Evolutionary conservation across 1,140 invertebrate genomes (phyloP).

Genomic region (Euura saliciscinereae): DNA sequence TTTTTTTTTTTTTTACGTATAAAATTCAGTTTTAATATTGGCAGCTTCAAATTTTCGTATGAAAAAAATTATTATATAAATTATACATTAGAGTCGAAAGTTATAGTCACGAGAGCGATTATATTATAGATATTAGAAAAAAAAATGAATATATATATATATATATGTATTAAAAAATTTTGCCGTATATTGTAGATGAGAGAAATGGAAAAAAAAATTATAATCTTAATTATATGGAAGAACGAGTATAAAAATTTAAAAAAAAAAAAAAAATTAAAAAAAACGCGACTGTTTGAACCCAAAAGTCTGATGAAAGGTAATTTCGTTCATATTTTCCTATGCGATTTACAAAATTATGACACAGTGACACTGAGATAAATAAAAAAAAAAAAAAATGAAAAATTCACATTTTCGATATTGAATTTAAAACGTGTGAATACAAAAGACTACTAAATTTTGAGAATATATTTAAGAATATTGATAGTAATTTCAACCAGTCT

Average conservation of each 20-base stretch:
- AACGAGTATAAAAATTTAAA: slow-evolving; percentile 11
- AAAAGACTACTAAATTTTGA: not conserved
- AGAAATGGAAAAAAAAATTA: not conserved
- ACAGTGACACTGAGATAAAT: not conserved
- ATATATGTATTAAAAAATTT: too few relatives aligned
- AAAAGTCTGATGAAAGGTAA: slow-evolving; percentile 31
- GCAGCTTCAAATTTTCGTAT: too few relatives aligned
- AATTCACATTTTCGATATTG: not conserved
- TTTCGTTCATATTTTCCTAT: slow-evolving; percentile 36
- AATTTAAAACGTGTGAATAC: not conserved
- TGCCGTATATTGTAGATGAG: not conserved
- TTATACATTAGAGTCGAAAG: too few relatives aligned
- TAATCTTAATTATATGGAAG: slow-evolving; percentile 13
- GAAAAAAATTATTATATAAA: too few relatives aligned
- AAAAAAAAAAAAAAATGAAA: not conserved
- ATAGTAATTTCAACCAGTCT: not conserved
- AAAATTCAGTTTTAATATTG: too few relatives aligned
- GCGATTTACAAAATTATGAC: slow-evolving; percentile 20
- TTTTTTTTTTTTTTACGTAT: too few relatives aligned
- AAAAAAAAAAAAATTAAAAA: not conserved
- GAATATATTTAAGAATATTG: not conserved
- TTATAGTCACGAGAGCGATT: too few relatives aligned
- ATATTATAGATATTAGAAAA: too few relatives aligned
- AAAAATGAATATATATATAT: too few relatives aligned
- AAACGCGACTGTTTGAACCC: slow-evolving; percentile 24